Evolutionary conservation across 2,888 invertebrate genomes (phyloP).

Genomic region (Netelia inedita): DNA sequence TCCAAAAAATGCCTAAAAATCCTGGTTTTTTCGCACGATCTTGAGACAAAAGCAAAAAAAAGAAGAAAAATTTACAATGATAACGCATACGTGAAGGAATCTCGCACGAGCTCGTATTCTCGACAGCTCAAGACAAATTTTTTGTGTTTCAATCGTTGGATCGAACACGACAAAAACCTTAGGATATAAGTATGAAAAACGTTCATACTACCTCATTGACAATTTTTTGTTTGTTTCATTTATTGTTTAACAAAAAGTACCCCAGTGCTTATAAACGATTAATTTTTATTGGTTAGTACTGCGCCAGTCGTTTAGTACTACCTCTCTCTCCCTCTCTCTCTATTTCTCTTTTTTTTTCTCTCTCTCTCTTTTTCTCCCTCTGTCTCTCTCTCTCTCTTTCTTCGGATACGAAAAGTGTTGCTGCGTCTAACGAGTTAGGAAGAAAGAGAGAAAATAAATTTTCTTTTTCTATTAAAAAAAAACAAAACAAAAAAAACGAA

Average conservation of each 20-base stretch:
- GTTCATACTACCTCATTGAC: slow-evolving; percentile 50
- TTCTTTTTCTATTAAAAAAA: no score
- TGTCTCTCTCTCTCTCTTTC: slow-evolving; percentile 21
- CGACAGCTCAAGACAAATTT: no score
- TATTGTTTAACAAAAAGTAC: slow-evolving; percentile 23
- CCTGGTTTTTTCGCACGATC: no score
- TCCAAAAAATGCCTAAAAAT: no score
- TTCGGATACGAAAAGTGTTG: slow-evolving; percentile 2
- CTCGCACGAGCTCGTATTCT: no score
- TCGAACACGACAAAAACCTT: slow-evolving; percentile 7
- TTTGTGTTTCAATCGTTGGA: slow-evolving; percentile 6
- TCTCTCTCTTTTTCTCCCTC: background rate
- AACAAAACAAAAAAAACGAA: no score
- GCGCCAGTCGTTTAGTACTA: slow-evolving; percentile 21
- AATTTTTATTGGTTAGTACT: slow-evolving; percentile 30
- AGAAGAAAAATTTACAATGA: no score
- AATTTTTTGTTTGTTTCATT: background rate
- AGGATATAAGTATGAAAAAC: slow-evolving; percentile 29
- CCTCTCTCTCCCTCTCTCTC: slow-evolving; percentile 11
- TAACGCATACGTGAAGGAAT: no score
- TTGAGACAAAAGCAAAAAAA: no score
- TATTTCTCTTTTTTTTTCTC: background rate
- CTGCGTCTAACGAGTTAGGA: slow-evolving; percentile 25
- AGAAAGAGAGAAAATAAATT: background rate
- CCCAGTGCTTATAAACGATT: slow-evolving; percentile 46